Evolutionary conservation across 1,140 invertebrate species (phyloP).

Genomic region (Diabrotica undecimpunctata): DNA sequence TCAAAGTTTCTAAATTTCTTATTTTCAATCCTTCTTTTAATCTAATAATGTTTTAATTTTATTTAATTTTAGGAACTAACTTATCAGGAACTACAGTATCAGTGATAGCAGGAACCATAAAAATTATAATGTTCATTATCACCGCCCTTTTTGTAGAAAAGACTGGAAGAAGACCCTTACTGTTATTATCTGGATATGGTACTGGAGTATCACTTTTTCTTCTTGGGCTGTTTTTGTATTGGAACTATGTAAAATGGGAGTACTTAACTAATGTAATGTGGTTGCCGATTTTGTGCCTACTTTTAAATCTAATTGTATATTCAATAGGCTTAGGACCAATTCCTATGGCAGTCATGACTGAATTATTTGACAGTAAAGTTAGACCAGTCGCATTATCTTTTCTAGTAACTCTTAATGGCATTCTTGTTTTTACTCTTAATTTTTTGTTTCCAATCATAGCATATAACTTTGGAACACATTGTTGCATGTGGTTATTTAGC

Average conservation of each 20-base stretch:
- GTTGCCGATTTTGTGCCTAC: slow-evolving; percentile 63
- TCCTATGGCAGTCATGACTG: slow-evolving; percentile 80
- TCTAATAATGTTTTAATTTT: too few relatives aligned
- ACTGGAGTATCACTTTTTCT: slow-evolving; percentile 50
- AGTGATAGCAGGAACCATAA: slow-evolving; percentile 74
- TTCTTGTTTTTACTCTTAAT: neutral
- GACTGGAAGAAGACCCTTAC: slow-evolving; percentile 66
- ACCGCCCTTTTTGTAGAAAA: slow-evolving; percentile 63
- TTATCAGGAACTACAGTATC: slow-evolving; percentile 65
- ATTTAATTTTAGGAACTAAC: neutral
- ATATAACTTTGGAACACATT: slow-evolving; percentile 1
- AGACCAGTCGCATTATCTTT: slow-evolving; percentile 71
- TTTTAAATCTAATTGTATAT: slow-evolving; percentile 65
- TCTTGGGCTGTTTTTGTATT: slow-evolving; percentile 63
- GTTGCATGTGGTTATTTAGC: slow-evolving; percentile 5
- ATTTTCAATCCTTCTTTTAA: too few relatives aligned
- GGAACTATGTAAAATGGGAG: slow-evolving; percentile 47
- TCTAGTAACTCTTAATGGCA: slow-evolving; percentile 42
- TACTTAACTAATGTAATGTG: slow-evolving; percentile 54
- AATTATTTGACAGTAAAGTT: slow-evolving; percentile 75
- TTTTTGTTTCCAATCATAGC: neutral
- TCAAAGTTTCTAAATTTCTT: too few relatives aligned
- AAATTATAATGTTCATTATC: slow-evolving; percentile 65
- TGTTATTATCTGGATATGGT: slow-evolving; percentile 65
- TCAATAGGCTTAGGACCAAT: slow-evolving; percentile 76